These are phyloP conservation scores for Poeciliopsis retropinna DNA, from an alignment of 2,113 vertebrate species.

Conservation along the genomic window DNA sequence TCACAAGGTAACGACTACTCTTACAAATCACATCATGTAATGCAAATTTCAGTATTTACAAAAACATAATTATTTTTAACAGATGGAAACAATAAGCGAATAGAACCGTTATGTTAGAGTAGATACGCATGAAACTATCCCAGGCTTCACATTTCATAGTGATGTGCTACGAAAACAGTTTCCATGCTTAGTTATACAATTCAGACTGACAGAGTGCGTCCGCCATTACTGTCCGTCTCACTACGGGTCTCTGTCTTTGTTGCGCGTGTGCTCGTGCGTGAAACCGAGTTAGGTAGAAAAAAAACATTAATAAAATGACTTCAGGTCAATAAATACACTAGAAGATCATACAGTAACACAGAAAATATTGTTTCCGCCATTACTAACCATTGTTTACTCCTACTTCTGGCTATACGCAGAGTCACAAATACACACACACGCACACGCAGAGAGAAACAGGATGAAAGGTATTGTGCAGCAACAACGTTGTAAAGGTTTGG, in stretches of 20 bases:
- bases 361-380: slow-evolving; percentile 70
- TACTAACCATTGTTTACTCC: slow-evolving; percentile 46
- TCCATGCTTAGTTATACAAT: background rate
- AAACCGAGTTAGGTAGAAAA: background rate
- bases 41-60: too few relatives aligned
- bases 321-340: background rate
- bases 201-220: background rate
- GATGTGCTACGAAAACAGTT: background rate
- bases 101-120: too few relatives aligned
- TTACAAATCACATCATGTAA: too few relatives aligned
- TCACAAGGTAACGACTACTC: too few relatives aligned
- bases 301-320: background rate
- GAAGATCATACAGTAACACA: background rate
- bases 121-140: background rate
- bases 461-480: slow-evolving; percentile 42
- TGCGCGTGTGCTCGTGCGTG: background rate
- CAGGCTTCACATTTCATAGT: too few relatives aligned
- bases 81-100: too few relatives aligned
- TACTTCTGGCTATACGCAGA: slow-evolving; percentile 16
- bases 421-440: slow-evolving; percentile 13
- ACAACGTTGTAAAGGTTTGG: background rate
- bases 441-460: slow-evolving; percentile 2
- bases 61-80: too few relatives aligned
- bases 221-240: background rate
- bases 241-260: background rate